These are phyloP conservation scores for Seriola aureovittata DNA, from an alignment of 2,113 vertebrate genomes.

Conservation along the genomic window DNA sequence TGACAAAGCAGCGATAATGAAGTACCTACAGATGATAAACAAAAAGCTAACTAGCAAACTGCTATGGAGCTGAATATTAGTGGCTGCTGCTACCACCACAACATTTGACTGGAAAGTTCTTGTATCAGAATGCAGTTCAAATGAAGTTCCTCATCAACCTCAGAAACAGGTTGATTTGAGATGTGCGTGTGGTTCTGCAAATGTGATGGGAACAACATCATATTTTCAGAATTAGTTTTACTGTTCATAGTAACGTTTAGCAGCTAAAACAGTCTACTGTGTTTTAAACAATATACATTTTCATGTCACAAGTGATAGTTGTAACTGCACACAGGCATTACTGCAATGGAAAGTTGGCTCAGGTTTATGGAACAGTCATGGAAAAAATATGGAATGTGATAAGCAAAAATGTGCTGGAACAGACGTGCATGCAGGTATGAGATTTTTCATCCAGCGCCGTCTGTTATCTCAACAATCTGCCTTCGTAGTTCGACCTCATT, in stretches of 20 bases:
- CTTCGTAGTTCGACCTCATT: conserved; percentile 30
- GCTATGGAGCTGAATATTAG: no score
- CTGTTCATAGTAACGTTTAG: neutral
- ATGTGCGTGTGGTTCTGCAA: neutral
- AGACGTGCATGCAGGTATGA: conserved; percentile 31
- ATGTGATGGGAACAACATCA: neutral
- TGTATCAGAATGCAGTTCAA: neutral
- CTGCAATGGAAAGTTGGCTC: conserved; percentile 57
- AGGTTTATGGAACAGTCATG: conserved; percentile 26
- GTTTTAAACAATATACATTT: conserved; percentile 11
- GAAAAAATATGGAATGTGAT: conserved; percentile 51
- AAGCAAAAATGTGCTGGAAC: conserved; percentile 43
- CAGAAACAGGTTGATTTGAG: no score
- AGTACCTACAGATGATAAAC: no score
- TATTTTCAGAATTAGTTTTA: conserved; percentile 5
- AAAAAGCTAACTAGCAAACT: neutral
- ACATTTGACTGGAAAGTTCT: neutral
- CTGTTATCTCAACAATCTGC: conserved; percentile 34
- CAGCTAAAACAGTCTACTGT: neutral
- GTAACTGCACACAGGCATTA: conserved; percentile 10
- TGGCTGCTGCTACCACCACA: neutral
- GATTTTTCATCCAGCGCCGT: conserved; percentile 28
- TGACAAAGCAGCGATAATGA: neutral
- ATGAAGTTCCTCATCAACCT: neutral
- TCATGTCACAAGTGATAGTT: conserved; percentile 2